These are phyloP conservation scores for Doris montereyensis DNA, from an alignment of 2,888 invertebrate genomes.

Conservation along the genomic window DNA sequence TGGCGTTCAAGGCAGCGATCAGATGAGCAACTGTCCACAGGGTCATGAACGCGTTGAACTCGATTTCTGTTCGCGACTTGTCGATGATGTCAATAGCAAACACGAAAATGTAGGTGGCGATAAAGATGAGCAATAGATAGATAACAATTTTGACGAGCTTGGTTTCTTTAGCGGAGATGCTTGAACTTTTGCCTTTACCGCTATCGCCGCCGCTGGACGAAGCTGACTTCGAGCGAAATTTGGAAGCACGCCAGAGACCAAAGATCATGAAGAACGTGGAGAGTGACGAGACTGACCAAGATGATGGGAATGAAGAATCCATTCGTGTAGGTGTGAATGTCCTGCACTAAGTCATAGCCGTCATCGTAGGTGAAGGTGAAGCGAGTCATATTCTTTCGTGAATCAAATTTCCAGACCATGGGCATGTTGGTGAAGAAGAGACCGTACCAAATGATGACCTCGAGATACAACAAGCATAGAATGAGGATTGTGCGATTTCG, in stretches of 20 bases:
- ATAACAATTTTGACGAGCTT: background rate
- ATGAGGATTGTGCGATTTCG: background rate
- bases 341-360: background rate
- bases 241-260: background rate
- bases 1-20: slow-evolving; percentile 5
- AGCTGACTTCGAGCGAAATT: background rate
- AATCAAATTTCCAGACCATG: slow-evolving; percentile 16
- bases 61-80: background rate
- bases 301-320: background rate
- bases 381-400: background rate
- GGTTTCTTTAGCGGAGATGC: background rate
- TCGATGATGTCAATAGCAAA: background rate
- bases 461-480: background rate
- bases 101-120: background rate
- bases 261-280: background rate
- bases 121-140: background rate
- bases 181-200: background rate
- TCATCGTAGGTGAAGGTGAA: background rate
- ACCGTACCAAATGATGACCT: background rate
- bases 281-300: background rate
- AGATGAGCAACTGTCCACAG: slow-evolving; percentile 9
- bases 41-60: background rate
- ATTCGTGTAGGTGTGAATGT: background rate
- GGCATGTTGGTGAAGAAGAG: background rate
- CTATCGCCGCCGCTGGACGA: background rate